Conservation (phyloP, 2,113 vertebrate genomes). For the Campylomormyrus tamandua region DNA sequence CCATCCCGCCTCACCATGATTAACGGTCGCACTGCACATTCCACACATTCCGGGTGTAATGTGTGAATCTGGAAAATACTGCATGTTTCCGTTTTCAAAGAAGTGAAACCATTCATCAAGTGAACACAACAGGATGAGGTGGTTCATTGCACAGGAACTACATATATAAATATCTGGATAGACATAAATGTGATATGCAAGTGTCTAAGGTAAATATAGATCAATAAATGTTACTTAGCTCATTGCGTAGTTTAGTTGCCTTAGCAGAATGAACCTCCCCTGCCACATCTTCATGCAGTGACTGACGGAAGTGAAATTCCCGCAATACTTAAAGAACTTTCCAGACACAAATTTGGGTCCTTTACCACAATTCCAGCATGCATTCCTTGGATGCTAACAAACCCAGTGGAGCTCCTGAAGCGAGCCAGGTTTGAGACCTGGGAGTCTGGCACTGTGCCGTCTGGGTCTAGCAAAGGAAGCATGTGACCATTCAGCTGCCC, state of each 20-base stretch:
- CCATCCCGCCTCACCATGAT: background rate
- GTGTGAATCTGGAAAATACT: background rate
- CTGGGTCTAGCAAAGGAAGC: background rate
- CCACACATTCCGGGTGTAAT: background rate
- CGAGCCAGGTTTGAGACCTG: background rate
- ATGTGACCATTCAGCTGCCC: background rate
- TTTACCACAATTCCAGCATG: background rate
- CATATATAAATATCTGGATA: background rate
- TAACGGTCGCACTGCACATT: background rate
- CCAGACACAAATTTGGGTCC: background rate
- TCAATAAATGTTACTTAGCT: background rate
- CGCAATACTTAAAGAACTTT: background rate
- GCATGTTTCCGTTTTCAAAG: background rate
- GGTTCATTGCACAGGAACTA: background rate
- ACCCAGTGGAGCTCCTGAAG: background rate
- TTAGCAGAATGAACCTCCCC: background rate
- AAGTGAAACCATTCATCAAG: background rate
- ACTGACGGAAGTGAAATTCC: background rate
- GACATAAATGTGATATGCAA: background rate
- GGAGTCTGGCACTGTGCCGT: background rate
- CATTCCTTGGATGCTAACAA: background rate
- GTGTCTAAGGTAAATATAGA: background rate
- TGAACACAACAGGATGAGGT: background rate
- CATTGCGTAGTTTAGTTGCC: background rate
- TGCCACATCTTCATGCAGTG: background rate